phyloP scores from a whole-genome alignment of 30 jellyfish, hydroid and myxozoan species.

The Cassiopea xamachana region DNA sequence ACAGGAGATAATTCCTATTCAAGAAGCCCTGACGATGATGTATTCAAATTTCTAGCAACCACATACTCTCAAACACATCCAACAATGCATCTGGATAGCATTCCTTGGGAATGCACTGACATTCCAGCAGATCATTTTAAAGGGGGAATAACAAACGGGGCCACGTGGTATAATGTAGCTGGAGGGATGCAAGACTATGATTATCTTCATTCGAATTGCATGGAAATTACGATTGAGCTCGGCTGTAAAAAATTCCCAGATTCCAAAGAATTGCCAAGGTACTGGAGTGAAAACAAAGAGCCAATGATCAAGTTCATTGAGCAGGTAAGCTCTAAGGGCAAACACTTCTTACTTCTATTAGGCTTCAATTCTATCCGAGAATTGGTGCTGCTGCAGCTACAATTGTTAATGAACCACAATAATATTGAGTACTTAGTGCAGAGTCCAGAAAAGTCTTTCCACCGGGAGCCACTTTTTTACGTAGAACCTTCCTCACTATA shows the following conservation, averaged over 20 bases:
- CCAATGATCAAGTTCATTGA: conserved; percentile 85
- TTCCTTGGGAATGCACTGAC: conserved; percentile 98
- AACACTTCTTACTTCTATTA: neutral
- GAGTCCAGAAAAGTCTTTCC: too few relatives aligned
- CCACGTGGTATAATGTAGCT: conserved; percentile 97
- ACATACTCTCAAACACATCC: conserved; percentile 90
- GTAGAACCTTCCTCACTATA: too few relatives aligned
- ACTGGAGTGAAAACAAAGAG: conserved; percentile 91
- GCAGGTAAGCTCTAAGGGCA: conserved; percentile 69
- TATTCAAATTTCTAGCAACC: conserved; percentile 80
- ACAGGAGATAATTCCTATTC: conserved; percentile 77
- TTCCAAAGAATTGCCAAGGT: conserved; percentile 83
- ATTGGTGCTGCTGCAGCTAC: too few relatives aligned
- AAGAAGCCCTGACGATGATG: conserved; percentile 92
- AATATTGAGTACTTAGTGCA: too few relatives aligned
- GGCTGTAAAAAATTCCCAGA: conserved; percentile 98
- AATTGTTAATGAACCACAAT: too few relatives aligned
- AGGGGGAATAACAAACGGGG: conserved; percentile 97
- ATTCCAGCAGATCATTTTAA: conserved; percentile 96
- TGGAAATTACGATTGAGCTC: conserved; percentile 95
- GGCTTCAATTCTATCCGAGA: too few relatives aligned
- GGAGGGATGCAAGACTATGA: conserved; percentile 99
- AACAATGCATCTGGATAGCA: conserved; percentile 92
- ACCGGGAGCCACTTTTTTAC: too few relatives aligned
- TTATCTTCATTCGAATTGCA: conserved; percentile 82